Evolutionary conservation across 2,888 invertebrate species (phyloP).

Genomic region (Torymus tubicola): DNA sequence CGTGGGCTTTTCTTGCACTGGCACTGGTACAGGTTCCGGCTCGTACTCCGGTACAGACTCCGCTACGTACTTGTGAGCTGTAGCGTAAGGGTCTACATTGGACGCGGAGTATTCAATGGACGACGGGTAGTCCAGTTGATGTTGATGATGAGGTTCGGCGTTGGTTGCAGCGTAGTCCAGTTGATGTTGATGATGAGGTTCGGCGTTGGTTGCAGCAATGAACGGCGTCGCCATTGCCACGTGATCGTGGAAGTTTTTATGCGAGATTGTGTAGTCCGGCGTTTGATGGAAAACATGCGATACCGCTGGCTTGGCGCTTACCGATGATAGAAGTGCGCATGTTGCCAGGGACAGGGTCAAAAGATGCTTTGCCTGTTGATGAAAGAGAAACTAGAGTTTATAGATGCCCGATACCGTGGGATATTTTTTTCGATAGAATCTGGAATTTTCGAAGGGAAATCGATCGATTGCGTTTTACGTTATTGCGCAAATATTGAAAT

Average conservation of each 20-base stretch:
- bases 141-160: neutral
- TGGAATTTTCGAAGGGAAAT: no score
- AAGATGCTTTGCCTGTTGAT: neutral
- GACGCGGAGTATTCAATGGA: neutral
- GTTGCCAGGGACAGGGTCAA: neutral
- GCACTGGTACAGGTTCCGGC: neutral
- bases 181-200: neutral
- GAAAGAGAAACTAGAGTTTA: conserved; percentile 7
- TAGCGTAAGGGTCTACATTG: neutral
- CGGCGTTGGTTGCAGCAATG: neutral
- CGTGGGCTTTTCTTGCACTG: no score
- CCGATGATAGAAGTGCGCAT: neutral
- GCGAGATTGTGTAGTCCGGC: conserved; percentile 24
- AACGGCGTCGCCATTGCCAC: neutral
- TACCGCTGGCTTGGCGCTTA: neutral
- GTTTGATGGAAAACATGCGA: conserved; percentile 39
- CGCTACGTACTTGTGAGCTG: neutral
- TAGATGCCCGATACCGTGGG: no score
- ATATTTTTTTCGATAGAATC: no score
- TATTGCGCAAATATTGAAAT: no score
- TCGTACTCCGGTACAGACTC: neutral
- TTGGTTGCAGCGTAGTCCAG: no score
- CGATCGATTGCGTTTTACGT: no score
- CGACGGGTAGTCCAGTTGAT: neutral
- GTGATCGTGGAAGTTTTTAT: conserved; percentile 22